Evolutionary conservation across 2,797 vertebrate genomes (phyloP).

Genomic region (Anomalospiza imberbis): DNA sequence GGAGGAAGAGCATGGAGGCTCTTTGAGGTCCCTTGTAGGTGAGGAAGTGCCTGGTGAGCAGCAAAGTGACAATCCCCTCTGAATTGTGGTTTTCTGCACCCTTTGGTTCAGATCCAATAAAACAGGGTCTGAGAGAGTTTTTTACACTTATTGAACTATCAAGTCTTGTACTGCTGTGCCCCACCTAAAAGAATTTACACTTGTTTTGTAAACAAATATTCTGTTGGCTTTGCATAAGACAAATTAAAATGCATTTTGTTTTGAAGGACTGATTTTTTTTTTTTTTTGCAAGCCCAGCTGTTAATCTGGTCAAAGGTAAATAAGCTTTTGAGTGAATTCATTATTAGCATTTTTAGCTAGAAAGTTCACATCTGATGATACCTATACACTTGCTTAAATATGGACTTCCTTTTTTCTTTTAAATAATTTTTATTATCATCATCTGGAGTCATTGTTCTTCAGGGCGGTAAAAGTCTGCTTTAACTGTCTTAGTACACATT

Average conservation of each 20-base stretch:
- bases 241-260: neutral
- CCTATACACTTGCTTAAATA: neutral
- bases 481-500: neutral
- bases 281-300: neutral
- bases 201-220: neutral
- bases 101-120: neutral
- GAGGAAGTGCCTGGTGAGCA: neutral
- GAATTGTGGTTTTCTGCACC: neutral
- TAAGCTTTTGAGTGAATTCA: neutral
- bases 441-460: neutral
- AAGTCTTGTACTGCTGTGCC: neutral
- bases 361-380: neutral
- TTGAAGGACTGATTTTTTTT: neutral
- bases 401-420: neutral
- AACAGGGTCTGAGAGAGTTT: neutral
- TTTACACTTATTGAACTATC: neutral
- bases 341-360: neutral
- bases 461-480: neutral
- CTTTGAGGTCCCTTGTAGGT: too few species aligned
- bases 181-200: neutral
- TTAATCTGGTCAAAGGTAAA: neutral
- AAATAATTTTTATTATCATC: neutral
- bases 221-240: neutral
- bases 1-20: neutral
- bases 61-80: fast-evolving